Evolutionary conservation across 2,888 invertebrate genomes (phyloP).

Genomic region (Macaria notata): DNA sequence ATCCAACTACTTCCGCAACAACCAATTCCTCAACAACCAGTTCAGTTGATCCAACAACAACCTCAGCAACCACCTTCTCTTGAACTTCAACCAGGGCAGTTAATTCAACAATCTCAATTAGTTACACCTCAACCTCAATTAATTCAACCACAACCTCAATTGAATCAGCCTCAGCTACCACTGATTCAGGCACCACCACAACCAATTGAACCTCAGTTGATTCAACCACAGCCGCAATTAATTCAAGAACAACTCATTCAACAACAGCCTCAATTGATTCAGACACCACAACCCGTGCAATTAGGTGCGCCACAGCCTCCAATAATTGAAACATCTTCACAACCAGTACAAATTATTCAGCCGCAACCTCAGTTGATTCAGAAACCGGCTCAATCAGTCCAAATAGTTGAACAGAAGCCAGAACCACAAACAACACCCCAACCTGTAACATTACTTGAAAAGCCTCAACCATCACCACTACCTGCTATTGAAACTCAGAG

Average conservation of each 20-base stretch:
- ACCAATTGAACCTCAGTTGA: background rate
- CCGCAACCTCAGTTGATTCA: background rate
- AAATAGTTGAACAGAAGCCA: background rate
- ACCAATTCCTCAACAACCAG: slow-evolving; percentile 3
- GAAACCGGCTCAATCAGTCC: background rate
- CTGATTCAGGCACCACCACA: slow-evolving; percentile 1
- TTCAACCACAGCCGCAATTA: background rate
- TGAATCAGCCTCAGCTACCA: background rate
- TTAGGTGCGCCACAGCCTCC: background rate
- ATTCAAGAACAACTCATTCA: background rate
- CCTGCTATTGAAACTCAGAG: slow-evolving; percentile 4
- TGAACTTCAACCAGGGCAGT: too few relatives aligned
- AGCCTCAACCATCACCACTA: slow-evolving; percentile 3
- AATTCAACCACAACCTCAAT: slow-evolving; percentile 7
- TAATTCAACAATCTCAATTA: background rate
- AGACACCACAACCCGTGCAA: slow-evolving; percentile 1
- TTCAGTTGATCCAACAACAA: slow-evolving; percentile 7
- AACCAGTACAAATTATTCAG: background rate
- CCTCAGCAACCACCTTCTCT: too few relatives aligned
- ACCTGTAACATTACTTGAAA: background rate
- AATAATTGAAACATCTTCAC: background rate
- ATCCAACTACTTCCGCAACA: slow-evolving; percentile 19
- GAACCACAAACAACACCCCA: background rate
- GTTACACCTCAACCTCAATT: slow-evolving; percentile 6
- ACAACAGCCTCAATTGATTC: background rate